Evolutionary conservation across 2,888 invertebrate species (phyloP).

Genomic region (Pandemis cinnamomeana): DNA sequence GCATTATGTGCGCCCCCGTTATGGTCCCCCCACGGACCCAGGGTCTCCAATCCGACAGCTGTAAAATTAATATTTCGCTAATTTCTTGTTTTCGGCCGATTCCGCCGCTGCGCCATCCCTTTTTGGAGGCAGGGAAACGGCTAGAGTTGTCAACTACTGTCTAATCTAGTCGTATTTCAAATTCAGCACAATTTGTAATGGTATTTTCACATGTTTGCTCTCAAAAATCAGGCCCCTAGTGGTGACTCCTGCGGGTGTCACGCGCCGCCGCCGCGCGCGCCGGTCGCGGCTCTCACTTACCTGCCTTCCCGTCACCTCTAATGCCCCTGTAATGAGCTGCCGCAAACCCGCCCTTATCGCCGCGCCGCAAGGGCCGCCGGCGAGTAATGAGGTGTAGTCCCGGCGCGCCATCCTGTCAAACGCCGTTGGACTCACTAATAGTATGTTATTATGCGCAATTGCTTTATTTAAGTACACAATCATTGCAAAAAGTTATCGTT

Average conservation of each 20-base stretch:
- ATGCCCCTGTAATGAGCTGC: conserved; percentile 35
- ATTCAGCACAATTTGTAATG: no score
- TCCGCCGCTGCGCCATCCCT: no score
- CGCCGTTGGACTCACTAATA: not conserved
- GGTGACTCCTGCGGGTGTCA: not conserved
- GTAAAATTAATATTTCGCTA: no score
- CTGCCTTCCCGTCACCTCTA: conserved; percentile 28
- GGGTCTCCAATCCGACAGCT: no score
- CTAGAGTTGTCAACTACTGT: no score
- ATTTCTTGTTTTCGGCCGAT: no score
- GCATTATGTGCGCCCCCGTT: no score
- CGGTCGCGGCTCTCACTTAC: conserved; percentile 34
- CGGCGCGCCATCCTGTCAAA: conserved; percentile 1
- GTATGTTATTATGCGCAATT: not conserved
- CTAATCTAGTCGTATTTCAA: no score
- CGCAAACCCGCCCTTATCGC: conserved; percentile 20
- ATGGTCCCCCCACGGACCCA: no score
- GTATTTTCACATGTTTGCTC: no score
- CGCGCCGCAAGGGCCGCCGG: not conserved
- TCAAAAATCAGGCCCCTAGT: no score
- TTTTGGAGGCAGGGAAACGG: no score
- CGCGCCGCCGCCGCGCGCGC: conserved; percentile 28
- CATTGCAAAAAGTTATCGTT: not conserved
- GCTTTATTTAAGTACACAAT: not conserved
- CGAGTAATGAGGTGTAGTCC: conserved; percentile 36